A percentile compares a stretch with the other conserved stretches of the same genome.
Evolutionary conservation across 2,797 vertebrate species (phyloP).

Genomic region (Menidia menidia): DNA sequence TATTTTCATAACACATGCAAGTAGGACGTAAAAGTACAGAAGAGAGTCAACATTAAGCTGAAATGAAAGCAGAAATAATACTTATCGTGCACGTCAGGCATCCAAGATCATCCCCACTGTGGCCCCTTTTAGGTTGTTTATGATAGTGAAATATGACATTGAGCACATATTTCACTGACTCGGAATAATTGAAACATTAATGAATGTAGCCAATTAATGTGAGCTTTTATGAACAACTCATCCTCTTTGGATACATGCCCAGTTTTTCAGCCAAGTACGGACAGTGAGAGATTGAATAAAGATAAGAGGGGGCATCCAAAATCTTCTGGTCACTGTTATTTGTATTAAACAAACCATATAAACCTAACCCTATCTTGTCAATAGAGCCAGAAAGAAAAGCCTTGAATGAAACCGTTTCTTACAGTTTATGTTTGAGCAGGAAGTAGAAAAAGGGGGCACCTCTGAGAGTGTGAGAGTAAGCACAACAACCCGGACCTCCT

Average conservation of each 20-base stretch:
- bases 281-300: neutral
- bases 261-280: neutral
- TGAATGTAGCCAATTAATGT: conserved; percentile 6
- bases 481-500: conserved; percentile 72
- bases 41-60: too few species aligned
- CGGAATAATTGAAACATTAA: too few species aligned
- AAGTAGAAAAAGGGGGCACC: conserved; percentile 47
- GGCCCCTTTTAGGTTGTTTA: too few species aligned
- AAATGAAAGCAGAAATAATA: too few species aligned
- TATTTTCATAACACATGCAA: too few species aligned
- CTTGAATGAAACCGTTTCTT: conserved; percentile 35
- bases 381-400: conserved; percentile 2
- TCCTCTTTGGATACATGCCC: neutral
- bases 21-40: too few species aligned
- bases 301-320: neutral
- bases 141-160: too few species aligned
- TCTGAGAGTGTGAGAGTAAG: conserved; percentile 58
- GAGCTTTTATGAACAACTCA: conserved; percentile 14
- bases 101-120: too few species aligned
- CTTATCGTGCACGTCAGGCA: too few species aligned
- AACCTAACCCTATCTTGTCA: neutral
- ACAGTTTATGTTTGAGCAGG: conserved; percentile 42
- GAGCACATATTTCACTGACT: too few species aligned
- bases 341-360: neutral
- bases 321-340: neutral